phyloP scores from a whole-genome alignment of 2,113 vertebrate species.

The Coptodon bakossiorum region DNA sequence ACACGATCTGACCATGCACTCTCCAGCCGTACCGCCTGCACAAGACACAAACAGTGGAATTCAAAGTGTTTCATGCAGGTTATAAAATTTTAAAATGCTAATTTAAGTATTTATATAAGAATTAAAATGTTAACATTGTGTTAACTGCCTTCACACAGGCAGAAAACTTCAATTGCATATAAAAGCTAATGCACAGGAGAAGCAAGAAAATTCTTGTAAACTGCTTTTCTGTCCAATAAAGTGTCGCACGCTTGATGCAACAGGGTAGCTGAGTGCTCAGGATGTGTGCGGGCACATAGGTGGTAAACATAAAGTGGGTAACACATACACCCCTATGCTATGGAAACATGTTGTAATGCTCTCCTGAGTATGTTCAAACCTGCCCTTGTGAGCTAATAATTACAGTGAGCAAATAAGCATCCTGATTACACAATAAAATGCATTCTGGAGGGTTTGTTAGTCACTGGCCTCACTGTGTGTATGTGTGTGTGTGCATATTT shows the following conservation, averaged over 20 bases:
- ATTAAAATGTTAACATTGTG: neutral
- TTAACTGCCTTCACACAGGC: neutral
- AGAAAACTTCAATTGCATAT: neutral
- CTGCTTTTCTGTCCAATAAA: neutral
- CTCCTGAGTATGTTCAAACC: conserved; percentile 32
- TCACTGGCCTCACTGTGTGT: neutral
- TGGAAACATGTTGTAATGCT: conserved; percentile 54
- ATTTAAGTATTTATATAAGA: neutral
- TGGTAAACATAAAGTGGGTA: conserved; percentile 1
- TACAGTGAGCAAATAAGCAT: conserved; percentile 21
- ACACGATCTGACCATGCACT: conserved; percentile 89
- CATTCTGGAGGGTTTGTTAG: conserved; percentile 23
- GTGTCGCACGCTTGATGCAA: neutral
- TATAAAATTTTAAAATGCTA: neutral
- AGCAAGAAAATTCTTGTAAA: neutral
- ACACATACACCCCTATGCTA: neutral
- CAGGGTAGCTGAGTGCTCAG: neutral
- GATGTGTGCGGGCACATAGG: neutral
- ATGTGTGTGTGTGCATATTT: neutral
- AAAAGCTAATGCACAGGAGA: neutral
- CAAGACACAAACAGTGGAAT: neutral
- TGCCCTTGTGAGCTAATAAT: conserved; percentile 42
- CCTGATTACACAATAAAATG: conserved; percentile 40
- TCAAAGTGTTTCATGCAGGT: neutral
- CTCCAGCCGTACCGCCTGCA: conserved; percentile 90